A percentile compares a stretch with the other conserved stretches of the same genome.
Evolutionary conservation across 2,888 invertebrate species (phyloP).

Genomic region (Acronicta alni): DNA sequence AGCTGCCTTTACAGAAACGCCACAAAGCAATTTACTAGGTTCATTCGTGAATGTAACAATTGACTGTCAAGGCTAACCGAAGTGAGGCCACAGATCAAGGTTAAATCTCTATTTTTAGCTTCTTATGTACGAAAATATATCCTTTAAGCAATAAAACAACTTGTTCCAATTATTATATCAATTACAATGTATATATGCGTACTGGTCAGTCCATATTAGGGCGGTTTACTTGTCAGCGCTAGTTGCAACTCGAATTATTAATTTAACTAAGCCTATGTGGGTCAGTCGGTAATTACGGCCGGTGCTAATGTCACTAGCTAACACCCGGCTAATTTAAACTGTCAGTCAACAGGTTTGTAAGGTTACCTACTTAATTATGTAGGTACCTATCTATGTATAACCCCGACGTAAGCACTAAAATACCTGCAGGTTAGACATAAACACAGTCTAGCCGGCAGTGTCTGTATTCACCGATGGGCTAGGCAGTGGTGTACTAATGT

Average conservation of each 20-base stretch:
- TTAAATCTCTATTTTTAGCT: not conserved
- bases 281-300: constrained; percentile 79
- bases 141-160: constrained; percentile 10
- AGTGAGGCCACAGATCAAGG: constrained; percentile 12
- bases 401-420: too few relatives aligned
- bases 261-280: constrained; percentile 74
- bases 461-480: too few relatives aligned
- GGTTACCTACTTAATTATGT: constrained; percentile 26
- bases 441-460: too few relatives aligned
- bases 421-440: too few relatives aligned
- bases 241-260: constrained; percentile 69
- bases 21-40: constrained; percentile 14
- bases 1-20: constrained; percentile 9
- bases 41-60: constrained; percentile 10
- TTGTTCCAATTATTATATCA: constrained; percentile 30
- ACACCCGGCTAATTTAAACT: constrained; percentile 65
- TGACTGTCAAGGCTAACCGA: constrained; percentile 28
- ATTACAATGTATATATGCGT: constrained; percentile 46
- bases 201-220: constrained; percentile 38
- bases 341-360: constrained; percentile 49
- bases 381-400: too few relatives aligned
- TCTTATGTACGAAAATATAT: constrained; percentile 6
- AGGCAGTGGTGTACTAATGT: too few relatives aligned
- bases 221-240: constrained; percentile 49
- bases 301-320: constrained; percentile 72